These are phyloP conservation scores for Otus sunia DNA, from an alignment of 2,113 vertebrate species.

Conservation along the genomic window DNA sequence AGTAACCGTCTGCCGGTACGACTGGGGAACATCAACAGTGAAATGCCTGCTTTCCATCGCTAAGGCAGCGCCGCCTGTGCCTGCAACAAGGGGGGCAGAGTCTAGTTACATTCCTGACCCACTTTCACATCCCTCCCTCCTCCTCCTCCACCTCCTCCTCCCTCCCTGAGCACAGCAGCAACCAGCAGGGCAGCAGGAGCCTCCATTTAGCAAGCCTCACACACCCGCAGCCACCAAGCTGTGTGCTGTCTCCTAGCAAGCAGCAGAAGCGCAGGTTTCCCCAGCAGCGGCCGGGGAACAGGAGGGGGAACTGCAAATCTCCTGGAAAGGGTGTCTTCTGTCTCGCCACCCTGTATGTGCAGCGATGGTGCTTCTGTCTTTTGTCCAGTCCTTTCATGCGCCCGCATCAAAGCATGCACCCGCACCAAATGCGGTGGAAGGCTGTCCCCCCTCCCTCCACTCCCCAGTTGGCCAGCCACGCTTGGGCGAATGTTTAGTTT, in stretches of 20 bases:
- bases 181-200: constrained; percentile 43
- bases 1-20: constrained; percentile 69
- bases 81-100: constrained; percentile 70
- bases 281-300: background rate
- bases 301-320: background rate
- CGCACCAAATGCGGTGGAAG: background rate
- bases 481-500: background rate
- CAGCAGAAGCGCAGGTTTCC: background rate
- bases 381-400: background rate
- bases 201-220: constrained; percentile 26
- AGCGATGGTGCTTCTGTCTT: background rate
- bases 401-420: background rate
- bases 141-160: constrained; percentile 56
- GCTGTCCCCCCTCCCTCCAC: background rate
- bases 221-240: constrained; percentile 16
- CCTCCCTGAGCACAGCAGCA: constrained; percentile 14
- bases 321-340: background rate
- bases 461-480: background rate
- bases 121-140: constrained; percentile 78
- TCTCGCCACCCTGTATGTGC: background rate
- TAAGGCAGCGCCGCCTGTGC: constrained; percentile 63
- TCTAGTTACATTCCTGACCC: constrained; percentile 85
- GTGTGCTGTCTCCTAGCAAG: constrained; percentile 5
- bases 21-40: constrained; percentile 68
- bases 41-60: constrained; percentile 68